These are phyloP conservation scores for Ochropleura leucogaster DNA, from an alignment of 2,888 invertebrate genomes.

Conservation along the genomic window DNA sequence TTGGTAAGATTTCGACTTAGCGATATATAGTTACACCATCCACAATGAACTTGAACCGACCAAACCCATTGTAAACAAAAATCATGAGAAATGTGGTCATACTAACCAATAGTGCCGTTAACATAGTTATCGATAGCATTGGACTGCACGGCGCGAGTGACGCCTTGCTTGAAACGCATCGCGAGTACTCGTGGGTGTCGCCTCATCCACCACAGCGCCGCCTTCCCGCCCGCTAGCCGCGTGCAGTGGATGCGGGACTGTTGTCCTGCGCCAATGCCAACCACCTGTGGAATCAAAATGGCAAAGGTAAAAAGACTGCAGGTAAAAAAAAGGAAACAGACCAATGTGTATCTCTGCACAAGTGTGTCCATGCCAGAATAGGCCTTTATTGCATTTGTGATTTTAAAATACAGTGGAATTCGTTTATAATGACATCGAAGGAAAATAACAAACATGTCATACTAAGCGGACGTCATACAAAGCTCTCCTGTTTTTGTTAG, in stretches of 20 bases:
- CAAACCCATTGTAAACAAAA: not conserved
- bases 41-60: not conserved
- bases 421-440: no score
- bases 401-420: no score
- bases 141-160: constrained; percentile 97
- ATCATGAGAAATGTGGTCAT: not conserved
- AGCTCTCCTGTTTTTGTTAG: no score
- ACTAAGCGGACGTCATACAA: no score
- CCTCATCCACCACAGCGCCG: constrained; percentile 99
- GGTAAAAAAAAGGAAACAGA: not conserved
- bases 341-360: not conserved
- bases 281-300: constrained; percentile 88
- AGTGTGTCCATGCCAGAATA: not conserved
- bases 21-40: not conserved
- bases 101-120: constrained; percentile 95
- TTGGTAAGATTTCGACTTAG: not conserved
- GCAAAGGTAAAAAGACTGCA: not conserved
- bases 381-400: not conserved
- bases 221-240: constrained; percentile 98
- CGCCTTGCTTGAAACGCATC: constrained; percentile 96
- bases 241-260: constrained; percentile 99
- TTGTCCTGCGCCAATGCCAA: constrained; percentile 99
- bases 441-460: no score
- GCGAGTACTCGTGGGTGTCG: constrained; percentile 95
- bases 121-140: constrained; percentile 99